phyloP scores from a whole-genome alignment of 1,140 invertebrate genomes.

The Orussus abietinus region DNA sequence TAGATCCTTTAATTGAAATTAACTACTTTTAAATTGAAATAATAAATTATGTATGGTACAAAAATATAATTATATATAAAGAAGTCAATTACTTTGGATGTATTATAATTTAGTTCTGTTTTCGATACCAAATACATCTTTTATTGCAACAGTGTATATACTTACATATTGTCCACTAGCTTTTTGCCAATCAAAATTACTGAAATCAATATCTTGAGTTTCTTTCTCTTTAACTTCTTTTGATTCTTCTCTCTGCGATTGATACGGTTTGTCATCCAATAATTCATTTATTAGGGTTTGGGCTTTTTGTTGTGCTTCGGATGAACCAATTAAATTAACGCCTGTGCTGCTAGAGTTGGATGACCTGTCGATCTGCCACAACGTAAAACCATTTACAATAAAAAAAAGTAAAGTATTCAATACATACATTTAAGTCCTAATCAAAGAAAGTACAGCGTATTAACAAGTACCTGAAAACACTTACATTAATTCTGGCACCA shows the following conservation, averaged over 20 bases:
- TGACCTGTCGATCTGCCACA: constrained; percentile 35
- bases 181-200: constrained; percentile 44
- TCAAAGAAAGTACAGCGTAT: not conserved
- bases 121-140: too few relatives aligned
- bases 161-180: constrained; percentile 36
- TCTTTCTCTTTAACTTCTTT: not conserved
- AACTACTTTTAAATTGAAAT: too few relatives aligned
- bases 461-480: constrained; percentile 4
- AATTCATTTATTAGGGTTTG: constrained; percentile 56
- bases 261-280: constrained; percentile 15
- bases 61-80: too few relatives aligned
- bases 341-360: constrained; percentile 42
- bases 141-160: too few relatives aligned
- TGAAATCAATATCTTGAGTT: constrained; percentile 14
- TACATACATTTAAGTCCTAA: constrained; percentile 4
- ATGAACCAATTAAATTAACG: constrained; percentile 54
- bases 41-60: too few relatives aligned
- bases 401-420: constrained; percentile 1
- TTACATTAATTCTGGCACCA: constrained; percentile 57
- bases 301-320: constrained; percentile 53
- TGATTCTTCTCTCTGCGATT: not conserved
- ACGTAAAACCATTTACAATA: constrained; percentile 10
- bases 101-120: too few relatives aligned
- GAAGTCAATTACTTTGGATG: too few relatives aligned
- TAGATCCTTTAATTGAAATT: too few relatives aligned